A percentile compares a stretch with the other conserved stretches of the same genome.
Evolutionary conservation across 2,113 vertebrate genomes (phyloP).

Genomic region (Urocitellus parryii): DNA sequence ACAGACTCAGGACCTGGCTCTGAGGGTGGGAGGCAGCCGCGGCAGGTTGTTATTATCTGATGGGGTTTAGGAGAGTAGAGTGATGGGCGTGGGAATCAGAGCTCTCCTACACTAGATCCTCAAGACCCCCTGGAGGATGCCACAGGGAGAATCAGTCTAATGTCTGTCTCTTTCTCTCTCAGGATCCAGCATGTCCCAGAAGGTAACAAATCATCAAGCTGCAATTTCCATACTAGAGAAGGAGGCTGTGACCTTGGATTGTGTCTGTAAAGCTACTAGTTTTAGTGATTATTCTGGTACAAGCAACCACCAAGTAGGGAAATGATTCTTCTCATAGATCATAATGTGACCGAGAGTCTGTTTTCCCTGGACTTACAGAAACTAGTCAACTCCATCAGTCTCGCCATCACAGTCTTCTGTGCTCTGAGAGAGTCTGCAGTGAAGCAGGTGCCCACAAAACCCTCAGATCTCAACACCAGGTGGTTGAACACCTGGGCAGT

Average conservation of each 20-base stretch:
- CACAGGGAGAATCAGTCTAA: neutral
- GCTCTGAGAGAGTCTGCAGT: conserved; percentile 23
- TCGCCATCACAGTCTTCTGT: conserved; percentile 9
- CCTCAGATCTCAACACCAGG: neutral
- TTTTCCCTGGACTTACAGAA: conserved; percentile 52
- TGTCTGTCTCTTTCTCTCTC: neutral
- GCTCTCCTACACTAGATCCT: neutral
- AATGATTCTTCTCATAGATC: neutral
- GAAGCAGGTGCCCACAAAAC: neutral
- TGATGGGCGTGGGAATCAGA: neutral
- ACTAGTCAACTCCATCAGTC: neutral
- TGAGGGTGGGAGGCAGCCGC: no score
- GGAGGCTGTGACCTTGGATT: neutral
- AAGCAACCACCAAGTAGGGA: conserved; percentile 14
- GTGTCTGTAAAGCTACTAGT: neutral
- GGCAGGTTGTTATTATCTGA: neutral
- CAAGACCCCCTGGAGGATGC: neutral
- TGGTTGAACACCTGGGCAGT: neutral
- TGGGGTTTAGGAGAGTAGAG: neutral
- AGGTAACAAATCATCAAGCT: neutral
- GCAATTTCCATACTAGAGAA: neutral
- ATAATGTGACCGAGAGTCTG: neutral
- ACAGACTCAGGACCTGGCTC: neutral
- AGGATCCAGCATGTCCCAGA: neutral
- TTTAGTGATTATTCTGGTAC: neutral